Base-by-base conservation (phyloP, 1,140 invertebrate species). In the Hydropsyche tenuis region DNA sequence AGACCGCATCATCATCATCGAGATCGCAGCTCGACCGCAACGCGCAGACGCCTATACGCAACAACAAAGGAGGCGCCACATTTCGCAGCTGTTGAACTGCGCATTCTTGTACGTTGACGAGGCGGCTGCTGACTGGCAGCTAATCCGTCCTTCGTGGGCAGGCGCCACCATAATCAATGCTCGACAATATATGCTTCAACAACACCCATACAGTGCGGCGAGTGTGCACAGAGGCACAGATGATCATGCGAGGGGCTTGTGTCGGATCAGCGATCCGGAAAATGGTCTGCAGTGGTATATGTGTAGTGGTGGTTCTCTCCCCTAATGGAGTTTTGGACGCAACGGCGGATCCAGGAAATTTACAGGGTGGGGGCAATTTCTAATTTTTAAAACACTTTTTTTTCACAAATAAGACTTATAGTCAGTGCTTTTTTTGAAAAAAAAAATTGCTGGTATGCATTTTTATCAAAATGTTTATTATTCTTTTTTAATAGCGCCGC, bases 141-240 rank as follows among this genome's bases (percentile, higher is more conserved):
- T 66, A 66, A 66, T 66, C 43, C 64, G 20, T 66, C 43, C 64
- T 45, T 66, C 64, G 64, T 66, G 64, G 64, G 37, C 64, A n/a
- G 64, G 64, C 64, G 64, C 64, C 64, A 66, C 16, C 16, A 43
- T 66, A 66, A 66, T 66, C 20, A 66, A 53, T 2, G 48, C 45
- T 3, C 45, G n/a, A 46, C 42, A 43, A 43, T 14, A 48, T 48
- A 18, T 14, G 30, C 3, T 37, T 4, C 30, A 37, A 9, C 9
- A 37, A 48, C 7, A 53, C 48, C 16, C 16, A 20, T 53, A 16
- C 18, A 18, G 16, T 5, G 1, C 20, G 48, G 1, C 20, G 48
- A 53, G 18, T 20, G 7, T 53, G 16, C 48, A 18, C 45, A 16
- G 16, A 46, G 45, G 16, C 18, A 16, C 45, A 46, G 16, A n/a